Evolutionary conservation across 1,140 invertebrate genomes (phyloP), one percentile per base, ranked within the genome.

Genomic region (Globodera rostochiensis): DNA sequence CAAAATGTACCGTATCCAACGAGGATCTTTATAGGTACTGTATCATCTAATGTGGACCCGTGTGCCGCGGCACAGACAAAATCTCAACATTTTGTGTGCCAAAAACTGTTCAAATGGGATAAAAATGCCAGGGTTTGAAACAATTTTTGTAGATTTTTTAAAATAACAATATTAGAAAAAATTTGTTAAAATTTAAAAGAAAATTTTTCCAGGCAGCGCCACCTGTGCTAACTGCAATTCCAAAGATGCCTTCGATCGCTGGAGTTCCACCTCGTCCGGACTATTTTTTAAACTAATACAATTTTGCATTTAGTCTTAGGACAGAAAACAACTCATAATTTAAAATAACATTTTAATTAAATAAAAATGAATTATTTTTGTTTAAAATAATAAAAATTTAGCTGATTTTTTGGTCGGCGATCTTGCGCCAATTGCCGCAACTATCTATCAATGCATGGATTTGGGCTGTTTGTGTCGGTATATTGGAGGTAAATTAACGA

Each of bases 371-470:
- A 53, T 53, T 7, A 25, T 25, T 53, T 53, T 53, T 53, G 11
- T 53, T 53, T 53, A 53, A 7, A 25, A 36, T 36, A 36, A 36
- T 36, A 36, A 36, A 36, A 36, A 36, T 36, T 36, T 36, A 64
- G 57, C 57, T 19, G 57, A 64, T 19, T 6, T 64, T 64, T 64
- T 87, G 25, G 83, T 74, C n/a, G 86, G 80, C 21, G 86, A 86
- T 66, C 73, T 87, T 67, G 80, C 82, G 2, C 75, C 86, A 21
- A 80, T 87, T 21, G 79, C 85, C 7, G 45, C 76, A 8, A 87
- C 84, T 0, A 77, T 84, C 4, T 85, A 83, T 50, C 85, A 87
- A 74, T 86, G 85, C 76, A 85, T 87, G 83, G 86, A 87, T 47
- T 76, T 86, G 21, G 86, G 86, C 69, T 85, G 83, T 75, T 71